These are phyloP conservation scores for Nasonia oneida DNA, from an alignment of 2,888 invertebrate genomes.

Conservation along the genomic window DNA sequence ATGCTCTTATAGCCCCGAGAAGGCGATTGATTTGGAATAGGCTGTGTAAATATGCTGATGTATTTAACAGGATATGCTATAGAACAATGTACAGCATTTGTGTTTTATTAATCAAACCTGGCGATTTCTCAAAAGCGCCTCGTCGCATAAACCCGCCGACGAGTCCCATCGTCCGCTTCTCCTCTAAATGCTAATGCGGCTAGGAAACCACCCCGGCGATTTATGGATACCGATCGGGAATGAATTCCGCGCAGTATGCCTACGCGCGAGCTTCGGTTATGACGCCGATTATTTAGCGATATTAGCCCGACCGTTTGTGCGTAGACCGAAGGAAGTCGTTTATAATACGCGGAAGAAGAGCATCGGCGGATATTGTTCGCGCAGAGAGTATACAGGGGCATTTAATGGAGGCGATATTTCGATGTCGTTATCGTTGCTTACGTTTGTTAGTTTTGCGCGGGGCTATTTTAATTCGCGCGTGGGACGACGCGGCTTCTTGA, in stretches of 20 bases:
- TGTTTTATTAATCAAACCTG: not conserved
- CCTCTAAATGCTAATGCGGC: conserved; percentile 52
- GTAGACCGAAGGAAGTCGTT: not conserved
- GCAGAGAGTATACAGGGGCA: not conserved
- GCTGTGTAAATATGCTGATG: not conserved
- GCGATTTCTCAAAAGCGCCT: conserved; percentile 3
- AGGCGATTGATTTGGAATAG: not conserved
- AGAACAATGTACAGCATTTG: not conserved
- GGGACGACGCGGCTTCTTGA: not conserved
- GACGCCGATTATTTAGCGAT: not conserved
- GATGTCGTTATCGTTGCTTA: conserved; percentile 5
- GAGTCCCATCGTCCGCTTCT: not conserved
- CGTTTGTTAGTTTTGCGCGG: conserved; percentile 5
- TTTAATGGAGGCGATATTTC: not conserved
- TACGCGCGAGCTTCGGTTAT: not conserved
- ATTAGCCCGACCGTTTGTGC: not conserved
- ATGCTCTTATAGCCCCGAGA: not conserved
- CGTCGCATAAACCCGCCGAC: not conserved
- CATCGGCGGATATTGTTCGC: not conserved
- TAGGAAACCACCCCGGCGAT: conserved; percentile 3
- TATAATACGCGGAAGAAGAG: not conserved
- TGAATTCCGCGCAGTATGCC: not conserved
- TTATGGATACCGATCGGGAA: conserved; percentile 31
- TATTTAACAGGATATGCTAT: not conserved
- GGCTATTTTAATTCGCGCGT: not conserved